Evolutionary conservation across 37 sponge, comb jelly and placozoan species (phyloP).

Genomic region (Ianthella basta): DNA sequence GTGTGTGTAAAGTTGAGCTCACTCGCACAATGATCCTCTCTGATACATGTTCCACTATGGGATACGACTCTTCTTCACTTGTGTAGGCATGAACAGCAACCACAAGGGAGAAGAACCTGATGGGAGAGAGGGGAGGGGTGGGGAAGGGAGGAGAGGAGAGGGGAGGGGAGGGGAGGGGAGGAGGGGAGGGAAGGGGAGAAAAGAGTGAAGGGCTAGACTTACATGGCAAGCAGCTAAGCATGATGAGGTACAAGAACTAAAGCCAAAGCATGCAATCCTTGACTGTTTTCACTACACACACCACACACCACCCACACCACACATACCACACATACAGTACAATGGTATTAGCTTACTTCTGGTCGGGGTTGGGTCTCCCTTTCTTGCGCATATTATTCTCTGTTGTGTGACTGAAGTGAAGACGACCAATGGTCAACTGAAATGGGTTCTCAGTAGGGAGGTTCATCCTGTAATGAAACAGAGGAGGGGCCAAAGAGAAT

Average conservation of each 20-base stretch:
- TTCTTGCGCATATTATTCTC: slow-evolving; percentile 98
- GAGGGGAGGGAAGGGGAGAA: not conserved
- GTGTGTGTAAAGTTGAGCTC: slow-evolving; percentile 30
- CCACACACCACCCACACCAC: not conserved
- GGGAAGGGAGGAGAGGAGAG: not conserved
- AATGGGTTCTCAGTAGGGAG: slow-evolving; percentile 48
- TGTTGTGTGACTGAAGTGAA: slow-evolving; percentile 97
- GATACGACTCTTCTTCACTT: slow-evolving; percentile 39
- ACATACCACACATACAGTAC: not conserved
- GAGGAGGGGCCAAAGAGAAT: not conserved
- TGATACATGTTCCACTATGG: slow-evolving; percentile 74
- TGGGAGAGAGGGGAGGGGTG: not conserved
- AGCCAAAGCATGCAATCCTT: no score
- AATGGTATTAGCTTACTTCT: slow-evolving; percentile 72
- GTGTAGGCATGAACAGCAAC: slow-evolving; percentile 77
- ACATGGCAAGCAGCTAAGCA: no score
- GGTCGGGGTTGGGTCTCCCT: slow-evolving; percentile 96
- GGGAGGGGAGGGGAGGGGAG: not conserved
- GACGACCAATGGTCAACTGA: slow-evolving; percentile 71
- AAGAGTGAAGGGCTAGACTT: no score
- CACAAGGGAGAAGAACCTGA: slow-evolving; percentile 89
- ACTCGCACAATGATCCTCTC: slow-evolving; percentile 95
- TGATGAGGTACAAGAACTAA: not conserved
- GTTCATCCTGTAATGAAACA: slow-evolving; percentile 43
- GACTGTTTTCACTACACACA: no score